Evolutionary conservation across 2,113 vertebrate genomes (phyloP).

Genomic region (Dromiciops gliroides): DNA sequence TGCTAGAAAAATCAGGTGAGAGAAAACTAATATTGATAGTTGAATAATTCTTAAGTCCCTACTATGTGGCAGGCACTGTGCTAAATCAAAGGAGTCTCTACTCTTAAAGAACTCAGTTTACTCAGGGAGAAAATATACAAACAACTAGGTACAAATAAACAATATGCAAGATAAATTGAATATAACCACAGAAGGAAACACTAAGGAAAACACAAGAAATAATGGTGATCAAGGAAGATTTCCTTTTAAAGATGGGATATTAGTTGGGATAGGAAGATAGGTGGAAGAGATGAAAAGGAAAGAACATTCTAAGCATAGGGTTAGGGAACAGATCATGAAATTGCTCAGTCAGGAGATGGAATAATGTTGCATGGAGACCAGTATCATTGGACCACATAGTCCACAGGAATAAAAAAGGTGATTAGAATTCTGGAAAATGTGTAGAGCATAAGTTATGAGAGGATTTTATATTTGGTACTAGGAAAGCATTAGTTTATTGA

Average conservation of each 20-base stretch:
- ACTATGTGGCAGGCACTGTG: background rate
- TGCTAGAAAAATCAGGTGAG: background rate
- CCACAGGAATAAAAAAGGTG: background rate
- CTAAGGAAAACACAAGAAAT: background rate
- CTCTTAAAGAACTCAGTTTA: too few relatives aligned
- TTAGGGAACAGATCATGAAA: rapidly evolving
- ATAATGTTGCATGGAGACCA: background rate
- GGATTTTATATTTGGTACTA: background rate
- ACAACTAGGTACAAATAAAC: background rate
- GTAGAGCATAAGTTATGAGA: background rate
- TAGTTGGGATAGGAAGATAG: background rate
- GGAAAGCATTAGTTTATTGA: background rate
- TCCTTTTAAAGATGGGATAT: background rate
- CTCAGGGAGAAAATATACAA: background rate
- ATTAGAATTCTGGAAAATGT: background rate
- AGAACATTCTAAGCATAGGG: background rate
- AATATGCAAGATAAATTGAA: background rate
- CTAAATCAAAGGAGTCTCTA: background rate
- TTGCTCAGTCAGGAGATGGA: background rate
- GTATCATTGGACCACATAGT: background rate
- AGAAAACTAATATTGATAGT: background rate
- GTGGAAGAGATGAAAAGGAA: background rate
- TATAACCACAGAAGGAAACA: background rate
- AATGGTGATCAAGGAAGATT: background rate
- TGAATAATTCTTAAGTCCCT: background rate